These are phyloP conservation scores for Puma concolor DNA, from an alignment of 2,113 vertebrate genomes.

Conservation along the genomic window DNA sequence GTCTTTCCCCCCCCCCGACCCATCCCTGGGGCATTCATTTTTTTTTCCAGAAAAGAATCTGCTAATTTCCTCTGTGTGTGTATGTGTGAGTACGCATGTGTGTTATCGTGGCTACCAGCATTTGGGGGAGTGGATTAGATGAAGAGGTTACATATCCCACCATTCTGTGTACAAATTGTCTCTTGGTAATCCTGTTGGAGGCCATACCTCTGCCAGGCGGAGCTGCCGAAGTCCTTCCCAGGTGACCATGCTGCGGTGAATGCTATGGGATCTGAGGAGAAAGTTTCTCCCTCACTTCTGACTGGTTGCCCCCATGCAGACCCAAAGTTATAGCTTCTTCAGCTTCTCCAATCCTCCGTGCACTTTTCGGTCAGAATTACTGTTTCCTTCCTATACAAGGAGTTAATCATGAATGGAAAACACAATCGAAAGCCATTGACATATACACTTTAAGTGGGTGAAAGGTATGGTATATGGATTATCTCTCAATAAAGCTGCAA, in stretches of 20 bases:
- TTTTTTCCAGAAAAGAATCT: not conserved
- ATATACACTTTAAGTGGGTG: not conserved
- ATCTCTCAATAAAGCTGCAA: slow-evolving; percentile 9
- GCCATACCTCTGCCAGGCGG: fast-evolving
- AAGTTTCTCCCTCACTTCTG: not conserved
- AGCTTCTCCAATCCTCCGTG: not conserved
- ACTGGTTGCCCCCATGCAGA: not conserved
- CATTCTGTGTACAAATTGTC: not conserved
- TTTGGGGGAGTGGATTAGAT: not conserved
- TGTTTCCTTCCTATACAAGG: not conserved
- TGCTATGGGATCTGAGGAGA: not conserved
- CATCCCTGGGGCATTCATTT: not conserved
- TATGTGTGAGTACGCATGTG: too few relatives aligned
- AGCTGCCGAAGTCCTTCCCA: not conserved
- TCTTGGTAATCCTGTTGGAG: not conserved
- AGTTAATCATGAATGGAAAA: slow-evolving; percentile 20
- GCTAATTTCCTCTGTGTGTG: not conserved
- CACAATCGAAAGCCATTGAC: not conserved
- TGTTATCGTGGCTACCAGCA: not conserved
- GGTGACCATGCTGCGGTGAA: not conserved
- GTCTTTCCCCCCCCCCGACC: too few relatives aligned
- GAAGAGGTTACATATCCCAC: not conserved
- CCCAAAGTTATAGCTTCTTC: not conserved
- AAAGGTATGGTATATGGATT: not conserved
- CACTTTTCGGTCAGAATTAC: not conserved